A percentile compares a stretch with the other conserved stretches of the same genome.
Evolutionary conservation across 1,140 invertebrate genomes (phyloP).

Genomic region (Microvelia longipes): DNA sequence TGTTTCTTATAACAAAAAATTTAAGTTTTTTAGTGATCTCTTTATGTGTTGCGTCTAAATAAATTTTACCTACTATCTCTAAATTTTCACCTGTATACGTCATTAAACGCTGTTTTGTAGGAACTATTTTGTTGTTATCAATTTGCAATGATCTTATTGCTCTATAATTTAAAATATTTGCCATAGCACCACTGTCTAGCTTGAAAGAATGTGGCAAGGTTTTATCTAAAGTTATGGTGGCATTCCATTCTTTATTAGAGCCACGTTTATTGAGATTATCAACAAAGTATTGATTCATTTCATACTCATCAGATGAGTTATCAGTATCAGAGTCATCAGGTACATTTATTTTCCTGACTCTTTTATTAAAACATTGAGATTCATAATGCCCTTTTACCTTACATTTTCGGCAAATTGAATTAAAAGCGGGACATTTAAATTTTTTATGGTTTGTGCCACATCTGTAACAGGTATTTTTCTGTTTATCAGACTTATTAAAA

Average conservation of each 20-base stretch:
- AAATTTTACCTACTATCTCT: not conserved
- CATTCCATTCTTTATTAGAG: not conserved
- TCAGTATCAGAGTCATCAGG: not conserved
- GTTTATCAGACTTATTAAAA: not conserved
- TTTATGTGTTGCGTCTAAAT: not conserved
- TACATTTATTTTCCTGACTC: not conserved
- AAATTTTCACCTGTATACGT: not conserved
- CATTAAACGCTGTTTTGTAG: not conserved
- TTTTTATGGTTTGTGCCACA: not conserved
- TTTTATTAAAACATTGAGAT: not conserved
- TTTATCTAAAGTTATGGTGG: not conserved
- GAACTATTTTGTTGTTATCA: not conserved
- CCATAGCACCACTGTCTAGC: not conserved
- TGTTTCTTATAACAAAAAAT: not conserved
- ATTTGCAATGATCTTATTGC: not conserved
- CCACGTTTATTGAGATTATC: not conserved
- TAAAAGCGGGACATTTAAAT: not conserved
- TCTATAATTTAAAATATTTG: not conserved
- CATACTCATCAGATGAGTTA: not conserved
- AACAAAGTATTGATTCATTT: not conserved
- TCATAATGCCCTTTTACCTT: not conserved
- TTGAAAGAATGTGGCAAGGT: not conserved
- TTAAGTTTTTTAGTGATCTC: not conserved
- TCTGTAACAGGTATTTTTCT: not conserved
- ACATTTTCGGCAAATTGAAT: not conserved